These are phyloP conservation scores for Pluvianellus socialis DNA, from an alignment of 2,113 vertebrate species.

Conservation along the genomic window DNA sequence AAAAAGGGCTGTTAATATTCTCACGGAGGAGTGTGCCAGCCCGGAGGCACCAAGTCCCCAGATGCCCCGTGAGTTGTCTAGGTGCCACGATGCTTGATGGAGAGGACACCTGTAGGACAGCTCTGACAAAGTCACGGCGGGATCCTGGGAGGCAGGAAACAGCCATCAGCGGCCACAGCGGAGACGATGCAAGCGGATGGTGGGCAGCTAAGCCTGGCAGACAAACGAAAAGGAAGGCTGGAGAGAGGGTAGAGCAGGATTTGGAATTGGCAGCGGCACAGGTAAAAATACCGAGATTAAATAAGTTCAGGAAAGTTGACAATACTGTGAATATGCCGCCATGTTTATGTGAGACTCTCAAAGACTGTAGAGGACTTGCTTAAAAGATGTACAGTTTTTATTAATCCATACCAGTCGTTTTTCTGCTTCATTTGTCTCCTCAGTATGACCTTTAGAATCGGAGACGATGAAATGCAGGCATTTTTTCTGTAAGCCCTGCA, in stretches of 20 bases:
- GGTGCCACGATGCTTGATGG: not conserved
- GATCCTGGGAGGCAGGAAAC: not conserved
- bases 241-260: not conserved
- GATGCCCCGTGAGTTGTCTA: not conserved
- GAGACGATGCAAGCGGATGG: not conserved
- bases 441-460: not conserved
- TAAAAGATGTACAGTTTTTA: not conserved
- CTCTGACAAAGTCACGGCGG: not conserved
- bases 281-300: not conserved
- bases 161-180: not conserved
- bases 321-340: not conserved
- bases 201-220: not conserved
- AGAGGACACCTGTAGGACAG: not conserved
- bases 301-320: not conserved
- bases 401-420: not conserved
- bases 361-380: not conserved
- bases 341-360: not conserved
- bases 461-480: not conserved
- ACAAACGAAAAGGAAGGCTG: not conserved
- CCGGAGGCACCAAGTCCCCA: not conserved
- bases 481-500: not conserved
- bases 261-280: not conserved
- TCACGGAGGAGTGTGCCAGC: accelerated
- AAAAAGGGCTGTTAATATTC: not conserved
- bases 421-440: not conserved